Base-by-base conservation (phyloP, 2,113 vertebrate species). In the Geococcyx californianus region DNA sequence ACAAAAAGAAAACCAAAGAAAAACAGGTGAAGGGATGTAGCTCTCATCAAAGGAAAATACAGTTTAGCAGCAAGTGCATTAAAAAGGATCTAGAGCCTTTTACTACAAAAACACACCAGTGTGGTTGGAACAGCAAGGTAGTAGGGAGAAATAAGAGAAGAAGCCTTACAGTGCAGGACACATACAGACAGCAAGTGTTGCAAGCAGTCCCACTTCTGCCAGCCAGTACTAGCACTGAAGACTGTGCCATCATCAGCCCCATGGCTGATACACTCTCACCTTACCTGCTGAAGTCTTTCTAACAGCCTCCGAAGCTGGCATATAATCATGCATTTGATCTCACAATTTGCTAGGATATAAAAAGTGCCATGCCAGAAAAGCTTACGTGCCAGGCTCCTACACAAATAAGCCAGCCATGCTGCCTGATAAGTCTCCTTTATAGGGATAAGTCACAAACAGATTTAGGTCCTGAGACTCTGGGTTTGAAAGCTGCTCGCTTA, bases 41-140 rank as follows among this genome's bases (percentile, higher is more conserved):
- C 58, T 85, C 42, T 89, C 33, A 67, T 90, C 78, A 91, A 96
- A 94, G 89, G 69, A 90, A 96, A 90, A 93, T 18, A 89, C 59
- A 77, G 47, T 33, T 90, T n/a, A 94, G 94, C 76, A 90, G 78
- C 49, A 90, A 95, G 91, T 24, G 69, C 62, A 34, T 42, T 70
- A 44, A 60, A 75, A 64, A 87, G 64, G n/a, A 45, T 52, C 31
- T 56, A 44, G 49, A 44, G 85, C 40, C 47, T 72, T 73, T 72
- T 51, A 10, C 54, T 67, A 49, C 38, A 55, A 49, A 91, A 92
- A 79, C 34, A 49, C 23, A 54, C 45, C 10, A 13, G 2, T 82
- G 55, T 47, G 36, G 16, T 23, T 72, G 77, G 77, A 93, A 78
- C 34, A 84, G 66, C 11, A 25, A 72, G 72, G 24, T 47, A 69